Percentiles rank a stretch among this genome's conserved stretches.
These are phyloP conservation scores for Catharus fuscescens DNA, from an alignment of 2,113 vertebrate species.

Conservation along the genomic window DNA sequence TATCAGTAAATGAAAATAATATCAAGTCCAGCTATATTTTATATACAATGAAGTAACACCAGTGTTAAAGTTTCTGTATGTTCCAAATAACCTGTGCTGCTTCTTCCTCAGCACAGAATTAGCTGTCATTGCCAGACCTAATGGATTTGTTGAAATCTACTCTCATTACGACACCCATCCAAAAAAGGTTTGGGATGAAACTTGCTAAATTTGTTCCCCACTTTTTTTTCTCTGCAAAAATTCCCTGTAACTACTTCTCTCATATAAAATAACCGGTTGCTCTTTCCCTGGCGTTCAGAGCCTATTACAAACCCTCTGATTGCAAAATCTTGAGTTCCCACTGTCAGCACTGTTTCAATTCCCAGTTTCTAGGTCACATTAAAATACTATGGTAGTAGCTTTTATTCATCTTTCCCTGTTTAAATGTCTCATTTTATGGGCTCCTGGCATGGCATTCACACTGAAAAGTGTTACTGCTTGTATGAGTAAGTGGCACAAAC, in stretches of 20 bases:
- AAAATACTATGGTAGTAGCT: constrained; percentile 5
- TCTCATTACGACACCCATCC: neutral
- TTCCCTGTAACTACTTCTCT: neutral
- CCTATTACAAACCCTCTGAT: neutral
- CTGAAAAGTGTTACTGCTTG: neutral
- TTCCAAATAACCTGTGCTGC: neutral
- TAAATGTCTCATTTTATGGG: neutral
- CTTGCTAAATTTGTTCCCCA: neutral
- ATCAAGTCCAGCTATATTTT: neutral
- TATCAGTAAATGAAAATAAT: neutral
- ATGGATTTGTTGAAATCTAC: neutral
- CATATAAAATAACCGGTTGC: neutral
- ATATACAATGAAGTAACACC: neutral
- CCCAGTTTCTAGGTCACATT: constrained; percentile 51
- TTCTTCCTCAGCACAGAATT: neutral
- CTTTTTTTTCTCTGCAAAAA: neutral
- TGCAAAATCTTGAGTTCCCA: constrained; percentile 13
- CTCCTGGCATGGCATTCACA: neutral
- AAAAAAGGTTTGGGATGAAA: neutral
- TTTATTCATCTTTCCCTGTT: constrained; percentile 7
- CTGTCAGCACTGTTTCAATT: constrained; percentile 5
- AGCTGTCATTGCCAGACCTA: neutral
- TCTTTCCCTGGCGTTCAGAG: neutral
- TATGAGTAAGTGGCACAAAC: constrained; percentile 9
- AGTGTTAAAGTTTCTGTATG: neutral